A percentile compares a stretch with the other conserved stretches of the same genome.
Evolutionary conservation across 2,113 vertebrate genomes (phyloP).

Genomic region (Poicephalus gulielmi): DNA sequence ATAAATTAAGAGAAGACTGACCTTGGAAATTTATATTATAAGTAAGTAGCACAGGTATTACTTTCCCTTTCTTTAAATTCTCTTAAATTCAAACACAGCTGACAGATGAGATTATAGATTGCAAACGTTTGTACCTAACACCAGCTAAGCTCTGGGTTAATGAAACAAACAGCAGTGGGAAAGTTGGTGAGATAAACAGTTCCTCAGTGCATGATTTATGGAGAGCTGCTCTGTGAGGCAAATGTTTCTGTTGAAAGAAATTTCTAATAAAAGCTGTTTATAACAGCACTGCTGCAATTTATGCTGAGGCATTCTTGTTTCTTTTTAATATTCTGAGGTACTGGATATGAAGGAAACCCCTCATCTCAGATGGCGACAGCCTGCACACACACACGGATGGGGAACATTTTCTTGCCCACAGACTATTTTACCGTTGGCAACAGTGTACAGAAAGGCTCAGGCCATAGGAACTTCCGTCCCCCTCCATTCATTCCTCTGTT

Average conservation of each 20-base stretch:
- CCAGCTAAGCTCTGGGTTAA: neutral
- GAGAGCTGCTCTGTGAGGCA: neutral
- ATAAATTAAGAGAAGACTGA: neutral
- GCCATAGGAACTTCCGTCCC: neutral
- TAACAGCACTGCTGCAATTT: neutral
- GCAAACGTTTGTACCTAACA: neutral
- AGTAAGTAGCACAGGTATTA: neutral
- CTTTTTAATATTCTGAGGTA: neutral
- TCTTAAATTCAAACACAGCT: neutral
- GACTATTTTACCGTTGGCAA: neutral
- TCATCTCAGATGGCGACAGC: fast-evolving
- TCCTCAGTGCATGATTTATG: neutral
- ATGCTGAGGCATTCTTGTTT: neutral
- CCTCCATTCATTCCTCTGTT: neutral
- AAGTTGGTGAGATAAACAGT: constrained; percentile 21
- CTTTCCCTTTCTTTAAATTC: neutral
- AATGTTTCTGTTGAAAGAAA: neutral
- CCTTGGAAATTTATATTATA: neutral
- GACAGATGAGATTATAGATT: constrained; percentile 6
- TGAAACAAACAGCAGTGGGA: constrained; percentile 13
- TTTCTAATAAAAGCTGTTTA: neutral
- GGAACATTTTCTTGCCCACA: neutral
- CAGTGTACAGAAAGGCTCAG: neutral
- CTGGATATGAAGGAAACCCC: neutral
- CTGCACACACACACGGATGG: no score